Conservation (phyloP, 2,888 invertebrate species). For the Imbricaverruca yamaguchii region DNA sequence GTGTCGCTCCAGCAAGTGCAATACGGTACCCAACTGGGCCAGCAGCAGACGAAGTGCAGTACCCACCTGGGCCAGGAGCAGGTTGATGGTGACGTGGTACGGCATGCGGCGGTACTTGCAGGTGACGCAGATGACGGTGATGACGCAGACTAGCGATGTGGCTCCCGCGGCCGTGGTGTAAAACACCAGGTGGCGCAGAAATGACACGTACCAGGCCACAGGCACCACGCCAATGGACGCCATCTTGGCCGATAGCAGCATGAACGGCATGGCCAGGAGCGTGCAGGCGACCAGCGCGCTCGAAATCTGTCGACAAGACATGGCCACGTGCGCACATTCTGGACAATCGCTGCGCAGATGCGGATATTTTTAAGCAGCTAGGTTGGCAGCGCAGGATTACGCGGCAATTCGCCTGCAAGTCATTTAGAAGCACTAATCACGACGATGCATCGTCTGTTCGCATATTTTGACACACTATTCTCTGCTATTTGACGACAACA, state of each 20-base stretch:
- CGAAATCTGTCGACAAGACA: slow-evolving; percentile 57
- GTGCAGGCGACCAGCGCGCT: slow-evolving; percentile 92
- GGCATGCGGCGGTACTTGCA: slow-evolving; percentile 70
- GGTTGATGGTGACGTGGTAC: slow-evolving; percentile 68
- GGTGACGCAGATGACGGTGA: slow-evolving; percentile 62
- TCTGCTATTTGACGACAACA: no score
- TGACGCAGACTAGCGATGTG: slow-evolving; percentile 68
- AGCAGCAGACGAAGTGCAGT: background rate
- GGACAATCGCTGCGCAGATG: no score
- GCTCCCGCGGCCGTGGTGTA: slow-evolving; percentile 74
- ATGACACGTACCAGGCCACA: slow-evolving; percentile 63
- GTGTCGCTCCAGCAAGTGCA: background rate
- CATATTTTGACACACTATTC: no score
- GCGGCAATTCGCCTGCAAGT: no score
- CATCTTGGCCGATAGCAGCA: slow-evolving; percentile 91
- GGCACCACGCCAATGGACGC: slow-evolving; percentile 60
- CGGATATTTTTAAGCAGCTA: no score
- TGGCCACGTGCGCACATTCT: no score
- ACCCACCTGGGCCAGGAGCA: slow-evolving; percentile 64
- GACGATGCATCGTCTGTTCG: no score
- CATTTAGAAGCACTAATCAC: no score
- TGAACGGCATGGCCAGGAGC: slow-evolving; percentile 85
- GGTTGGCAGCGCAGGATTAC: no score
- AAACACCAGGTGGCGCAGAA: slow-evolving; percentile 69
- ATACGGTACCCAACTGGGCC: background rate